Conservation (phyloP, 2,113 vertebrate genomes). For the Rhynchomys soricoides region DNA sequence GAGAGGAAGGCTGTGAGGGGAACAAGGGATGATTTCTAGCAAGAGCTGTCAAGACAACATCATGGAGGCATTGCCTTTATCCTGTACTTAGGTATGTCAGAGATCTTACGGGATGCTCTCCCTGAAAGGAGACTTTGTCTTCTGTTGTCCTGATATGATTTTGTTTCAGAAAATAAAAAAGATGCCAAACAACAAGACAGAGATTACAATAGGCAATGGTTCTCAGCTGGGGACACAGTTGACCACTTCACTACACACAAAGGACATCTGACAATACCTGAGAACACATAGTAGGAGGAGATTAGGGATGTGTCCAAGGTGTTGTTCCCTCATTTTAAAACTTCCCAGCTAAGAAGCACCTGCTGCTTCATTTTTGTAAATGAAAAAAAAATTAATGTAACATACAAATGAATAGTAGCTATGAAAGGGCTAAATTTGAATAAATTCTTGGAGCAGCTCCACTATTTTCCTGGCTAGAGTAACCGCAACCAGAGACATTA, state of each 20-base stretch:
- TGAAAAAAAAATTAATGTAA: not conserved
- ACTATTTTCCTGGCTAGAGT: not conserved
- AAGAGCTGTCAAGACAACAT: not conserved
- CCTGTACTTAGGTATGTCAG: not conserved
- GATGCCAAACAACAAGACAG: not conserved
- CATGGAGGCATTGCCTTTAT: accelerated
- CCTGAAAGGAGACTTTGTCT: not conserved
- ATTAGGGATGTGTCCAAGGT: not conserved
- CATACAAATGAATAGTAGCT: not conserved
- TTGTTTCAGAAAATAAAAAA: not conserved
- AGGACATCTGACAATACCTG: not conserved
- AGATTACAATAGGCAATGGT: not conserved
- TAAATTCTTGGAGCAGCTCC: not conserved
- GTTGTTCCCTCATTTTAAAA: not conserved
- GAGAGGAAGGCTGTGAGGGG: not conserved
- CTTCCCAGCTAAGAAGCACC: not conserved
- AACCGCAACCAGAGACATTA: not conserved
- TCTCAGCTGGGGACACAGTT: not conserved
- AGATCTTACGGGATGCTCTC: not conserved
- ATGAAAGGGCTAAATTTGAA: not conserved
- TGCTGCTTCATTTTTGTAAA: not conserved
- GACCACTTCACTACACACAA: accelerated
- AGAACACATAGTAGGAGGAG: not conserved
- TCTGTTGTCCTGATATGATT: not conserved
- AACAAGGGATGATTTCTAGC: not conserved